These are phyloP conservation scores for Lepidonotus clava DNA, from an alignment of 2,888 invertebrate species.

Conservation along the genomic window DNA sequence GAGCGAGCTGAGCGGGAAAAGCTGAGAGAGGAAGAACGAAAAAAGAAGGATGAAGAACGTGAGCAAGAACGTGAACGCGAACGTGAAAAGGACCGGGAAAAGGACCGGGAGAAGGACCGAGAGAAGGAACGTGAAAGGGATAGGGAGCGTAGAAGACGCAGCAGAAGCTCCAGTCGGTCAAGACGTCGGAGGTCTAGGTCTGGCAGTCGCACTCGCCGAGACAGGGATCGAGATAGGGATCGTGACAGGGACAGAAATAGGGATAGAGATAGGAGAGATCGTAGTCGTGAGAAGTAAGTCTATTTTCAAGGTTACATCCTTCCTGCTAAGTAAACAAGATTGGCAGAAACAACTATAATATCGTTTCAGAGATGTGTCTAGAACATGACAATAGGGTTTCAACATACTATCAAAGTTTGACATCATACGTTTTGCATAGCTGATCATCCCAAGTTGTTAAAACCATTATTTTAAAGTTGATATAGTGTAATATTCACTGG, in stretches of 20 bases:
- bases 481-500: no score
- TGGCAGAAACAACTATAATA: no score
- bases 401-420: no score
- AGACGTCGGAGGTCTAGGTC: neutral
- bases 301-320: no score
- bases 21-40: constrained; percentile 25
- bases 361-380: no score
- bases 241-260: neutral
- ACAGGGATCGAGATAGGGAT: constrained; percentile 12
- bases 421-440: no score
- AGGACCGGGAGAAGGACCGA: constrained; percentile 44
- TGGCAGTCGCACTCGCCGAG: neutral
- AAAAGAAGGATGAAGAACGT: constrained; percentile 56
- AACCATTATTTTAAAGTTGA: no score
- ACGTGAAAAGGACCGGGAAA: constrained; percentile 60
- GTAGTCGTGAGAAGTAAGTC: constrained; percentile 45
- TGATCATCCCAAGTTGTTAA: no score
- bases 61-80: constrained; percentile 58
- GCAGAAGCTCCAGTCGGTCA: constrained; percentile 41
- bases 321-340: no score
- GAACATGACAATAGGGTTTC: no score
- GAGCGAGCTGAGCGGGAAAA: constrained; percentile 54
- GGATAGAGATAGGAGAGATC: constrained; percentile 33
- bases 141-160: constrained; percentile 36
- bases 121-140: constrained; percentile 32